Percentiles rank a stretch among this genome's conserved stretches.
These are phyloP conservation scores for Prorops nasuta DNA, from an alignment of 1,140 invertebrate genomes.

Conservation along the genomic window DNA sequence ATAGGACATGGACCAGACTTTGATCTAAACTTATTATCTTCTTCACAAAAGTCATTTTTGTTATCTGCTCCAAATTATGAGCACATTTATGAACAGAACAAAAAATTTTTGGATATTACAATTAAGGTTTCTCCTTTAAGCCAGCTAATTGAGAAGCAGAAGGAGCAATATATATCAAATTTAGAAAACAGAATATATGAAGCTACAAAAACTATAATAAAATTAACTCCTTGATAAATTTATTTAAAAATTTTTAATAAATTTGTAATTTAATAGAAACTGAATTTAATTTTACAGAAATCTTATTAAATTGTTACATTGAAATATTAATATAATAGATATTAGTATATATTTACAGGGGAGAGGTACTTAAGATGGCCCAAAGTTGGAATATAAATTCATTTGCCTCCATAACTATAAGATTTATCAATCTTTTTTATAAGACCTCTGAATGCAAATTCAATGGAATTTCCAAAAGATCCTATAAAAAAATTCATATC, in stretches of 20 bases:
- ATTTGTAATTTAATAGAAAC: neutral
- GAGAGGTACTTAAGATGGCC: too few relatives aligned
- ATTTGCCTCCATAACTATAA: too few relatives aligned
- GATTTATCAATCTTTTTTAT: too few relatives aligned
- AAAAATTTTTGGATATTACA: constrained; percentile 22
- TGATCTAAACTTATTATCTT: constrained; percentile 28
- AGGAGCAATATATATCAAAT: constrained; percentile 2
- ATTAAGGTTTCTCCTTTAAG: constrained; percentile 22
- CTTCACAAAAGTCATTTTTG: constrained; percentile 34
- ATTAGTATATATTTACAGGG: too few relatives aligned
- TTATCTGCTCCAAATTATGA: constrained; percentile 31
- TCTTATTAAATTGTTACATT: neutral
- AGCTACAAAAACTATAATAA: neutral
- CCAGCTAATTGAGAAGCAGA: constrained; percentile 13
- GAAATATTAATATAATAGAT: too few relatives aligned
- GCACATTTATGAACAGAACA: constrained; percentile 27
- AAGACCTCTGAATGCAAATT: too few relatives aligned
- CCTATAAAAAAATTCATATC: too few relatives aligned
- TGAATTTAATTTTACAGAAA: neutral
- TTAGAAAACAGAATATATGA: neutral
- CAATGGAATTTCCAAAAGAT: too few relatives aligned
- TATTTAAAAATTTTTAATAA: neutral
- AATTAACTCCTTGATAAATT: neutral
- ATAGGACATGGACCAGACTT: constrained; percentile 17
- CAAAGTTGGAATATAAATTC: too few relatives aligned